A percentile compares a stretch with the other conserved stretches of the same genome.
Conservation (phyloP, 2,797 vertebrate species). For the Threskiornis aethiopicus region DNA sequence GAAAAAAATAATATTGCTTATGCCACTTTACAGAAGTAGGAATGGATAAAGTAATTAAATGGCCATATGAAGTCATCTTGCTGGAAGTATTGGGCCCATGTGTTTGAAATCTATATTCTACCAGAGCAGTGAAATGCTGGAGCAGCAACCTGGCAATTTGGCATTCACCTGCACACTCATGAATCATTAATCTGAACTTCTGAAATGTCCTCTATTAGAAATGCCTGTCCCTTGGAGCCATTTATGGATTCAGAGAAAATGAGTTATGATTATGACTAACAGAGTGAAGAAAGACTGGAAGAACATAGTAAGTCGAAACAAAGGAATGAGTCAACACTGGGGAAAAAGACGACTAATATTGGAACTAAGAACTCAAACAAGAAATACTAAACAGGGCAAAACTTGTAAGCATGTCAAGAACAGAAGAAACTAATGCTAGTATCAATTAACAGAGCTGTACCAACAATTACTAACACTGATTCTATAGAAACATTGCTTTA, state of each 20-base stretch:
- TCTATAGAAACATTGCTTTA: not conserved
- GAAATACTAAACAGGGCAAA: not conserved
- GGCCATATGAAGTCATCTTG: not conserved
- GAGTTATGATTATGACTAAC: not conserved
- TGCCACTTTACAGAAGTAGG: not conserved
- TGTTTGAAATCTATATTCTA: not conserved
- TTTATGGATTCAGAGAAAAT: conserved; percentile 3
- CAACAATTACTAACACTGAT: not conserved
- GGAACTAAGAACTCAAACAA: not conserved
- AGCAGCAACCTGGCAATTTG: not conserved
- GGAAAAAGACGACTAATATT: not conserved
- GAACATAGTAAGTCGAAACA: not conserved
- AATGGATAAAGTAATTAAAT: not conserved
- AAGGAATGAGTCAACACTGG: not conserved
- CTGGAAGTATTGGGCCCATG: not conserved
- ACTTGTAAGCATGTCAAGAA: not conserved
- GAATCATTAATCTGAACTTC: conserved; percentile 37
- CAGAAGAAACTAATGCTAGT: not conserved
- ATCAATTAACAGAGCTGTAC: not conserved
- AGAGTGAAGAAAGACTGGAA: not conserved
- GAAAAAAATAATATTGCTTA: not conserved
- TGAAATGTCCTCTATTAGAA: conserved; percentile 6
- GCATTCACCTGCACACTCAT: not conserved
- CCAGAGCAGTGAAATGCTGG: not conserved
- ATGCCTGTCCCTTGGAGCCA: not conserved